Evolutionary conservation across 2,888 invertebrate genomes (phyloP).

Genomic region (Caenorhabditis japonica): DNA sequence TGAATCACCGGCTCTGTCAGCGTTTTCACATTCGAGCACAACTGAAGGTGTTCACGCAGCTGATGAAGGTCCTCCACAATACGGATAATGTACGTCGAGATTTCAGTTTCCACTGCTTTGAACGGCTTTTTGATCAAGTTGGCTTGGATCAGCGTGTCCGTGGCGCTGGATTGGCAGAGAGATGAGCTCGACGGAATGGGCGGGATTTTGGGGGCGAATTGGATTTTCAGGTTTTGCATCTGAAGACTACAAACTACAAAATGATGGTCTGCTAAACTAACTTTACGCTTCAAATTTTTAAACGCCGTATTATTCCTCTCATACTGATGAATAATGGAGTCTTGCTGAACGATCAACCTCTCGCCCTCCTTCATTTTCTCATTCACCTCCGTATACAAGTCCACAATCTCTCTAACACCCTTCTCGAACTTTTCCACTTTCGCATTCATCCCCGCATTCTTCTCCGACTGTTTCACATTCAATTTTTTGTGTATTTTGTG

Average conservation of each 20-base stretch:
- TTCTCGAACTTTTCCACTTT: not conserved
- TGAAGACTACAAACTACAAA: not conserved
- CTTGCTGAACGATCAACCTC: not conserved
- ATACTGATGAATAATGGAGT: not conserved
- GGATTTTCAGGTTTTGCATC: not conserved
- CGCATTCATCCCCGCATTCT: too few relatives aligned
- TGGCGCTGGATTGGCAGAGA: not conserved
- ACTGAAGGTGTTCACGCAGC: not conserved
- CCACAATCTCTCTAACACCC: constrained; percentile 3
- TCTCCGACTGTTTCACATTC: too few relatives aligned
- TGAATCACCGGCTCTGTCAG: not conserved
- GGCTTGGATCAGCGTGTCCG: not conserved
- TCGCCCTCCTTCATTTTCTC: constrained; percentile 10
- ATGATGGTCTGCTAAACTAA: not conserved
- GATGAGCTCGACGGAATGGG: not conserved
- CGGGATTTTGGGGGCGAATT: not conserved
- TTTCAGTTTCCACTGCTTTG: constrained; percentile 11
- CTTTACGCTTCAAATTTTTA: not conserved
- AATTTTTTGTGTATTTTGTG: too few relatives aligned
- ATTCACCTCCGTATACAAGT: constrained; percentile 21
- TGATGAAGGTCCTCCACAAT: not conserved
- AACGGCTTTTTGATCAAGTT: not conserved
- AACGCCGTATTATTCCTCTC: not conserved
- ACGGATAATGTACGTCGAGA: not conserved
- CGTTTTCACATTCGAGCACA: not conserved